Conservation (phyloP, 2,888 invertebrate species). For the Tanypteryx hageni region DNA sequence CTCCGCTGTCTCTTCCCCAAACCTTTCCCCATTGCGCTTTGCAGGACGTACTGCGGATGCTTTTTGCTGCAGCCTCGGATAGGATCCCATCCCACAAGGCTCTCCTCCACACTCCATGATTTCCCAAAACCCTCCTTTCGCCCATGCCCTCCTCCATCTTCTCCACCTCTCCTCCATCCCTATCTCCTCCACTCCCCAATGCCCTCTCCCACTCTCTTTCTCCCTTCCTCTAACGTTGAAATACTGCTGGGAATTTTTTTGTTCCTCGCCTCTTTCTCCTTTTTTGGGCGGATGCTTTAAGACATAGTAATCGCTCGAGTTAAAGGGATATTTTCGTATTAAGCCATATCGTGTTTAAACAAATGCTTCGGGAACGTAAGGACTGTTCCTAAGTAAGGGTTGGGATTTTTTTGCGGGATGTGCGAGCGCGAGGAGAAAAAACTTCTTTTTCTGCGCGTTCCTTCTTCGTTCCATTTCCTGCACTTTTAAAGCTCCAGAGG, state of each 20-base stretch:
- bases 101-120: not conserved
- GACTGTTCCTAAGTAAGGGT: not conserved
- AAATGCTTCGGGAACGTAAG: not conserved
- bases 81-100: not conserved
- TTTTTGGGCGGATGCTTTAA: conserved; percentile 49
- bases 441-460: not conserved
- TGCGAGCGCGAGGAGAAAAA: not conserved
- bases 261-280: conserved; percentile 11
- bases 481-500: not conserved
- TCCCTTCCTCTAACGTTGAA: conserved; percentile 29
- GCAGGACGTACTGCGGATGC: conserved; percentile 50
- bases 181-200: not conserved
- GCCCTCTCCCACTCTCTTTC: not conserved
- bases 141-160: not conserved
- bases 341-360: conserved; percentile 35
- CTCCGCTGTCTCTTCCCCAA: conserved; percentile 27
- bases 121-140: conserved; percentile 7
- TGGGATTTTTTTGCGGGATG: not conserved
- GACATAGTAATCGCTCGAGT: conserved; percentile 50
- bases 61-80: conserved; percentile 43
- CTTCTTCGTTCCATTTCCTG: conserved; percentile 4
- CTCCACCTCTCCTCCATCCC: not conserved
- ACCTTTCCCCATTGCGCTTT: conserved; percentile 54
- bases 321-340: conserved; percentile 62
- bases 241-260: conserved; percentile 37